A percentile compares a stretch with the other conserved stretches of the same genome.
Evolutionary conservation across 2,113 vertebrate species (phyloP).

Genomic region (Azemiops feae): DNA sequence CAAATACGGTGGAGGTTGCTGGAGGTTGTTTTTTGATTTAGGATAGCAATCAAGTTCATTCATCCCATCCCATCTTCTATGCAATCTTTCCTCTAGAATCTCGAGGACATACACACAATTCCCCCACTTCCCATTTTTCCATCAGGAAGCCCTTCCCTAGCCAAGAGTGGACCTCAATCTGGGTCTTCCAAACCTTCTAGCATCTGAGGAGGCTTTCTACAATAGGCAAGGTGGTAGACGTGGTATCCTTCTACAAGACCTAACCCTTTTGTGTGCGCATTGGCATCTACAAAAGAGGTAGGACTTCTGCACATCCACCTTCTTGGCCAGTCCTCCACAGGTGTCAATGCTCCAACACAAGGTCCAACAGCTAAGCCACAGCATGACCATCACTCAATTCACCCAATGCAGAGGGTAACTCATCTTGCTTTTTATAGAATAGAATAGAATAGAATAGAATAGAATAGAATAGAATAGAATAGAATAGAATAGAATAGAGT

Average conservation of each 20-base stretch:
- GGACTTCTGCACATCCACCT: neutral
- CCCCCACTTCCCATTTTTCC: neutral
- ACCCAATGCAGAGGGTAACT: neutral
- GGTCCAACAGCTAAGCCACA: neutral
- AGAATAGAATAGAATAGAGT: no score
- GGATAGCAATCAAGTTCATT: neutral
- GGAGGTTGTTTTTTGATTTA: neutral
- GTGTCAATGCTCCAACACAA: neutral
- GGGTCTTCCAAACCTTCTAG: neutral
- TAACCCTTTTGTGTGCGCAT: rapidly evolving
- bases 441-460: no score
- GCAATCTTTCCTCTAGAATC: neutral
- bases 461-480: no score
- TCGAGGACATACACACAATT: neutral
- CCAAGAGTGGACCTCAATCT: neutral
- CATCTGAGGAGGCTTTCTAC: neutral
- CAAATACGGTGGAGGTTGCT: neutral
- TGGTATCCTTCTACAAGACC: neutral
- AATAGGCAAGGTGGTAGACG: neutral
- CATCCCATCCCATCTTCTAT: neutral
- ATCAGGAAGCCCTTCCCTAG: neutral
- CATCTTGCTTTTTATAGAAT: neutral
- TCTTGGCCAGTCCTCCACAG: neutral
- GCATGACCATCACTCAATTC: neutral
- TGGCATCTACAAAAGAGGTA: neutral